Conservation (phyloP, 2,113 vertebrate species). For the Bungarus multicinctus region DNA sequence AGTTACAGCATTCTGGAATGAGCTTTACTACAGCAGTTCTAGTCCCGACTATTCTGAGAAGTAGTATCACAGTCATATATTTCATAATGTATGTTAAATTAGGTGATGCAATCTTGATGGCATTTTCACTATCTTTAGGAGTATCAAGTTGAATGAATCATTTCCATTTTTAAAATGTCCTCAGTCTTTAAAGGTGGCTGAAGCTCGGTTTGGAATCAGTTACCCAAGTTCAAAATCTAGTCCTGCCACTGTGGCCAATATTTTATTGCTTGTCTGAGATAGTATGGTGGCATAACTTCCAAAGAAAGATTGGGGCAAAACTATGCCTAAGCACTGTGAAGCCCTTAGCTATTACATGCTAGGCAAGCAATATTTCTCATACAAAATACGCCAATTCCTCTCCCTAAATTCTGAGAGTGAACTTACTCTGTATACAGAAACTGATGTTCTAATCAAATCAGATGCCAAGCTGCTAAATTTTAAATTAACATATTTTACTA, state of each 20-base stretch:
- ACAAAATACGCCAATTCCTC: constrained; percentile 8
- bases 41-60: not conserved
- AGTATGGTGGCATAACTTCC: not conserved
- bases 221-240: not conserved
- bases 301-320: not conserved
- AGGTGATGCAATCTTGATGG: not conserved
- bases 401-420: constrained; percentile 57
- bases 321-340: not conserved
- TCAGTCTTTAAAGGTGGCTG: not conserved
- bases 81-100: not conserved
- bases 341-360: not conserved
- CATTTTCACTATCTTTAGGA: not conserved
- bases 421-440: constrained; percentile 65
- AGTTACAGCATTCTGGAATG: not conserved
- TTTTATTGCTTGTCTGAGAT: not conserved
- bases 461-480: constrained; percentile 72
- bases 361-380: constrained; percentile 25
- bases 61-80: not conserved
- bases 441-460: constrained; percentile 67
- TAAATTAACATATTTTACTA: constrained; percentile 73
- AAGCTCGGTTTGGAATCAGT: not conserved
- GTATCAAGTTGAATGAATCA: not conserved
- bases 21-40: not conserved
- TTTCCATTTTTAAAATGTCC: not conserved
- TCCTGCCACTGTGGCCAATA: not conserved